phyloP scores from a whole-genome alignment of 2,888 invertebrate genomes.

The Dorcus parallelipipedus region DNA sequence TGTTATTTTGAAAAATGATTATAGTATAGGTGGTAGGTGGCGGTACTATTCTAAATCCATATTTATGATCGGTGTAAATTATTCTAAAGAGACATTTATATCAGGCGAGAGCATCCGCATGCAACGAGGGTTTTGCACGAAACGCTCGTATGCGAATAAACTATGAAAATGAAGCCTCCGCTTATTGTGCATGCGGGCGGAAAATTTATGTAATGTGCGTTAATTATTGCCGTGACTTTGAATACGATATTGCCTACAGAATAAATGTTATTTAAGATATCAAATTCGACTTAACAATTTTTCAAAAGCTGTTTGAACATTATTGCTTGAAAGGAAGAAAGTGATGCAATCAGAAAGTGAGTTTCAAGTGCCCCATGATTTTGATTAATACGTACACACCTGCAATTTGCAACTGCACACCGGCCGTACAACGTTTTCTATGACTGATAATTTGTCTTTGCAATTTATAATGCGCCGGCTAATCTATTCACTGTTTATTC shows the following conservation, averaged over 20 bases:
- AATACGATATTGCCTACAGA: too few relatives aligned
- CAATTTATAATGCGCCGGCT: slow-evolving; percentile 29
- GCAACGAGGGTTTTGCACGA: too few relatives aligned
- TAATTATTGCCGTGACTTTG: slow-evolving; percentile 8
- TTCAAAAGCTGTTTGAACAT: too few relatives aligned
- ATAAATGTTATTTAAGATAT: too few relatives aligned
- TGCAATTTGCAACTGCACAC: not conserved
- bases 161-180: not conserved
- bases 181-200: slow-evolving; percentile 1
- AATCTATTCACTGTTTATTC: too few relatives aligned
- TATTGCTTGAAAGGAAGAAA: too few relatives aligned
- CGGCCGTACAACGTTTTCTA: slow-evolving; percentile 19
- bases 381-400: not conserved
- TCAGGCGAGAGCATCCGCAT: slow-evolving; percentile 7
- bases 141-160: too few relatives aligned
- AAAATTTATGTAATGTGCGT: slow-evolving; percentile 6
- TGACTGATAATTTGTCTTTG: slow-evolving; percentile 32
- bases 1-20: too few relatives aligned
- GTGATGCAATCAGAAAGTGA: too few relatives aligned
- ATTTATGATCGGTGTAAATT: slow-evolving; percentile 29
- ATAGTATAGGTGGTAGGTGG: too few relatives aligned
- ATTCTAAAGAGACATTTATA: slow-evolving; percentile 26
- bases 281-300: too few relatives aligned
- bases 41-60: not conserved
- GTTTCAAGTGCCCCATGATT: too few relatives aligned